phyloP scores from a whole-genome alignment of 2,797 vertebrate genomes.

The Masticophis lateralis region DNA sequence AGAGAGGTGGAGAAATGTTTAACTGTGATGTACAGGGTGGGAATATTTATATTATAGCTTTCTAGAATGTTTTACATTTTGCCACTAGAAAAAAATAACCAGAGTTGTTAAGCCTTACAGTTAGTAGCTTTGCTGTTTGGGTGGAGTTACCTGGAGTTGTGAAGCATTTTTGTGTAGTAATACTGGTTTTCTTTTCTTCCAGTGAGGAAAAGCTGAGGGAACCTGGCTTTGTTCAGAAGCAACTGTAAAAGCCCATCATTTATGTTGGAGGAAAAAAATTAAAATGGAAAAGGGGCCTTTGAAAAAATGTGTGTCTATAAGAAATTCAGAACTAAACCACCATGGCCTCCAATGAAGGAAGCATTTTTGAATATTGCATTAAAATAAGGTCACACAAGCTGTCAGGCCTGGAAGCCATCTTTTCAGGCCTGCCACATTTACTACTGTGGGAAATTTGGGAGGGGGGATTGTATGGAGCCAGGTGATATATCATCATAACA shows the following conservation, averaged over 20 bases:
- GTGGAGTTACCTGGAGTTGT: background rate
- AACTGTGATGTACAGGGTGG: background rate
- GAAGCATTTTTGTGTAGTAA: background rate
- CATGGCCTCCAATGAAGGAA: background rate
- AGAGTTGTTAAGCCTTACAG: background rate
- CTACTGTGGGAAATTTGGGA: too few relatives aligned
- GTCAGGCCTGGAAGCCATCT: too few relatives aligned
- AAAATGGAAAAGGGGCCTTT: background rate
- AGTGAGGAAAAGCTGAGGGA: background rate
- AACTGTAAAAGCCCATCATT: background rate
- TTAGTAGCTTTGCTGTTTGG: background rate
- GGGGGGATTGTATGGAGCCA: too few relatives aligned
- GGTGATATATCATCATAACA: too few relatives aligned
- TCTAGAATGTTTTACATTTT: background rate
- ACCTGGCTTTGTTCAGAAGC: background rate
- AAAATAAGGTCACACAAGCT: background rate
- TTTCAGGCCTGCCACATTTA: too few relatives aligned
- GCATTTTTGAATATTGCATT: background rate
- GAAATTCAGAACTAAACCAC: background rate
- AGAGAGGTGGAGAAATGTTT: background rate
- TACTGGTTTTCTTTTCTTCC: background rate
- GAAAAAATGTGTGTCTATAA: background rate
- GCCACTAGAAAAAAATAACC: background rate
- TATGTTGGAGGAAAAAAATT: background rate
- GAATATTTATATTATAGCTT: background rate